Evolutionary conservation across 1,140 invertebrate genomes (phyloP), one percentile per base, ranked within the genome.

Genomic region (Babylonia areolata): DNA sequence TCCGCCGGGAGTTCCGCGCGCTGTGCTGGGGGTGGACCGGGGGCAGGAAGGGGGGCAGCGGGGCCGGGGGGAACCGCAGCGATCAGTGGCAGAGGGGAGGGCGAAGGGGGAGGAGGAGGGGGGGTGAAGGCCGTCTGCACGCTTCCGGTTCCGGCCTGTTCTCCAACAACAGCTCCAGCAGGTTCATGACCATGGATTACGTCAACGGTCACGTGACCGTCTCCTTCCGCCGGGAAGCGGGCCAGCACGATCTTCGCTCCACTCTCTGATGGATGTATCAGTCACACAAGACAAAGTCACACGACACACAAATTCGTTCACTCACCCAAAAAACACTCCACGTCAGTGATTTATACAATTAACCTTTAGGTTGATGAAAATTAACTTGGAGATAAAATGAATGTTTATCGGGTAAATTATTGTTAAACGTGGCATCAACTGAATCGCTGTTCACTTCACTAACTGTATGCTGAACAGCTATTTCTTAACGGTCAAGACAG

Each of bases 1-100:
- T 98, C 93, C 95, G 98, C 0, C 96, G 97, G n/a, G 98, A 98
- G 2, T 99, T 99, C 94, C 87, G 86, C 51, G 84, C 81, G 0
- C 85, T 92, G 87, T 73, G 90, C 0, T 87, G 81, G 54, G 91
- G 88, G n/a, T 51, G 81, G 31, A 64, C 17, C 15, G 15, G 15
- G 58, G 15, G 15, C 20, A 12, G 58, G 17, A 23, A 42, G 12
- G 12, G 82, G 23, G 40, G 79, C 9, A 82, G 33, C n/a, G 11
- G 86, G 64, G n/a, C n/a, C n/a, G n/a, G n/a, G n/a, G n/a, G n/a
- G n/a, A n/a, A n/a, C n/a, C n/a, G n/a, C n/a, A n/a, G n/a, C n/a
- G n/a, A n/a, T n/a, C n/a, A n/a, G n/a, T 87, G 81, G 54, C 91
- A 89, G n/a, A 51, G 81, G 31, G 69, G 5, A 23, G 15, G 15